Evolutionary conservation across 92 coral and sea anemone species (phyloP).

Genomic region (Galaxea fascicularis): DNA sequence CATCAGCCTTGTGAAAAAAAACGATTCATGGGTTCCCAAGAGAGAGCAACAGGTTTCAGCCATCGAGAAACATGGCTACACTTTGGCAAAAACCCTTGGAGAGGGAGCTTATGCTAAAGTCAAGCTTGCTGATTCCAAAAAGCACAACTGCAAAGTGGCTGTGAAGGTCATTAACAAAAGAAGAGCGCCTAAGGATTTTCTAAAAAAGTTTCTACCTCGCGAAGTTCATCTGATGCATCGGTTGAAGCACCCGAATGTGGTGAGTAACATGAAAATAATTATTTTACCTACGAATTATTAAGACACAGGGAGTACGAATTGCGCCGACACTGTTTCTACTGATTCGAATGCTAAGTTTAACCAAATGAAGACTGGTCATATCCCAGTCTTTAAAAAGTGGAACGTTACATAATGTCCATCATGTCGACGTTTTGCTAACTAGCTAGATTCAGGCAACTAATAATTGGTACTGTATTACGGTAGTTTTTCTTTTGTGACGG

Average conservation of each 20-base stretch:
- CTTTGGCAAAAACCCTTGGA: conserved; percentile 70
- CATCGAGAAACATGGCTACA: conserved; percentile 84
- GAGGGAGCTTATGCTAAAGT: conserved; percentile 94
- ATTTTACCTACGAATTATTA: no score
- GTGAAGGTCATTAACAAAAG: conserved; percentile 82
- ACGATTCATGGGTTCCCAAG: conserved; percentile 86
- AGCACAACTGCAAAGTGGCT: conserved; percentile 77
- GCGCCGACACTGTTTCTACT: no score
- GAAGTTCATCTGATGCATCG: conserved; percentile 84
- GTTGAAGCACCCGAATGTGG: conserved; percentile 85
- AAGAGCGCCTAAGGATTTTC: conserved; percentile 84
- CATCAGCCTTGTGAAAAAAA: conserved; percentile 84
- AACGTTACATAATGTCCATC: no score
- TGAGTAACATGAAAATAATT: conserved; percentile 35
- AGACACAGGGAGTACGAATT: no score
- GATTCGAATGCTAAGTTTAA: no score
- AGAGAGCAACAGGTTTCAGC: conserved; percentile 61
- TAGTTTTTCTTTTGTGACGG: no score
- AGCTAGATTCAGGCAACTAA: no score
- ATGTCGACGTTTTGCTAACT: no score
- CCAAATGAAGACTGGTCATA: no score
- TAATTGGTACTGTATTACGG: no score
- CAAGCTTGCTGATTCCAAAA: conserved; percentile 77
- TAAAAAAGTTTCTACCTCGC: conserved; percentile 80
- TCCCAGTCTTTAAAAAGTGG: no score